Percentiles rank a stretch among this genome's conserved stretches.
Conservation (phyloP, 2,797 vertebrate species). For the Botia almorhae region DNA sequence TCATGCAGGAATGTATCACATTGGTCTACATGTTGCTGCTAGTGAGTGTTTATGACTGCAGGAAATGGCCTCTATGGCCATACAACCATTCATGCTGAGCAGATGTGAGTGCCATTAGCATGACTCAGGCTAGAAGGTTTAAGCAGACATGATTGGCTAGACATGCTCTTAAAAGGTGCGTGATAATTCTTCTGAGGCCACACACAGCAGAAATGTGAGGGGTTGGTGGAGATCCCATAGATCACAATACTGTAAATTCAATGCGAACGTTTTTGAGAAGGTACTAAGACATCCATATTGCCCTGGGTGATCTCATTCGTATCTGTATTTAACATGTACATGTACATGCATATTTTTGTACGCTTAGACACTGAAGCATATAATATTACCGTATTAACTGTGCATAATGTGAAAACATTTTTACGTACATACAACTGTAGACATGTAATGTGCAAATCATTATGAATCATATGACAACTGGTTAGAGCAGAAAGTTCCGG, state of each 20-base stretch:
- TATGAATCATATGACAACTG: too few species aligned
- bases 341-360: neutral
- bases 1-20: neutral
- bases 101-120: slow-evolving; percentile 35
- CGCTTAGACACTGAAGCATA: neutral
- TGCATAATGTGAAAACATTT: too few species aligned
- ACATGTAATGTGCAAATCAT: too few species aligned
- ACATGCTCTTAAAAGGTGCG: slow-evolving; percentile 27
- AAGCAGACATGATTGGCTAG: slow-evolving; percentile 3
- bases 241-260: slow-evolving; percentile 22
- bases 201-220: slow-evolving; percentile 34
- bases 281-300: neutral
- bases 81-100: slow-evolving; percentile 1
- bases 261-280: slow-evolving; percentile 8
- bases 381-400: too few species aligned
- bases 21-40: neutral
- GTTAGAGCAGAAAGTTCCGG: too few species aligned
- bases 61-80: slow-evolving; percentile 1
- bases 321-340: neutral
- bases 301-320: neutral
- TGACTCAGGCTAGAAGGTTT: slow-evolving; percentile 33
- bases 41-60: slow-evolving; percentile 8
- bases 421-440: too few species aligned
- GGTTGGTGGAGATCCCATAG: slow-evolving; percentile 11
- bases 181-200: slow-evolving; percentile 37